Percentiles rank a stretch among this genome's conserved stretches.
Conservation (phyloP, 2,113 vertebrate genomes). For the Pachycephala philippinensis region DNA sequence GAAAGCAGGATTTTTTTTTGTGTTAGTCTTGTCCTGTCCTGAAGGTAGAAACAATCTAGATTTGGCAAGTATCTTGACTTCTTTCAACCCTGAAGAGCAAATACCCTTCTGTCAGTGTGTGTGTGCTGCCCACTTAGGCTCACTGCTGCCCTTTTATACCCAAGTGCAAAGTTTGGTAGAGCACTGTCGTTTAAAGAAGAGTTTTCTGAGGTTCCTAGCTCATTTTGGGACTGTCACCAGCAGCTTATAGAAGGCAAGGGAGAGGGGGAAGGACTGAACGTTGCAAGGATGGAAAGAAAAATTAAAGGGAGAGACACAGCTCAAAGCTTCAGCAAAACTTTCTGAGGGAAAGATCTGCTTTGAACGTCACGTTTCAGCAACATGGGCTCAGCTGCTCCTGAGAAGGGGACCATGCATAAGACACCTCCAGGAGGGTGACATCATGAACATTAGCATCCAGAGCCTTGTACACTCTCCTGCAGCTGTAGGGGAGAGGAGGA, state of each 20-base stretch:
- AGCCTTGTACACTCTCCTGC: background rate
- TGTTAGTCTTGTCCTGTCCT: background rate
- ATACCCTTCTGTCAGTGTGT: background rate
- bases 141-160: background rate
- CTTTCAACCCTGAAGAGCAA: background rate
- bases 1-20: conserved; percentile 1
- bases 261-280: background rate
- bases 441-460: background rate
- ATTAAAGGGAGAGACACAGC: background rate
- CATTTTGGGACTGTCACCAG: background rate
- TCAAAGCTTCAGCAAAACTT: background rate
- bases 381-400: background rate
- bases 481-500: background rate
- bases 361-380: background rate
- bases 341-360: background rate
- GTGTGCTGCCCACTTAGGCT: background rate
- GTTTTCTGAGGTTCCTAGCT: background rate
- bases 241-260: background rate
- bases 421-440: background rate
- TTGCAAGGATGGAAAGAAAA: background rate
- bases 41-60: conserved; percentile 10
- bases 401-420: background rate
- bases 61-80: background rate
- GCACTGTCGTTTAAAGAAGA: background rate
- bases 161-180: background rate